Evolutionary conservation across 2,113 vertebrate genomes (phyloP), one percentile per base, ranked within the genome.

Genomic region (Cavia porcellus): DNA sequence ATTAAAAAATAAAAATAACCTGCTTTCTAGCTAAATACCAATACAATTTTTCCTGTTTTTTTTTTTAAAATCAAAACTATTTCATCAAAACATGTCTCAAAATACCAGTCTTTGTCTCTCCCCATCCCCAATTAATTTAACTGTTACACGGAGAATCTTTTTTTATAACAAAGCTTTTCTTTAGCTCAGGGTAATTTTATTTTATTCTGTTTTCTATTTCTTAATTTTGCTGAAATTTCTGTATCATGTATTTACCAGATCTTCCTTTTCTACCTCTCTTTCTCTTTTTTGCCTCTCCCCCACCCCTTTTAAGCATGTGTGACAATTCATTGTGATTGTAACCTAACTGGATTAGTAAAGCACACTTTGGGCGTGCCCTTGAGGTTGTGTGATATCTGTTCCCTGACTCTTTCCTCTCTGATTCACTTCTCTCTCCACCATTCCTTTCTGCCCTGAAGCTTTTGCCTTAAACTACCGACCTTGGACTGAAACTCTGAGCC

Each of bases 141-240:
- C 47, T 81, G 10, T 35, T 77, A 32, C 19, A 62, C 82, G 17
- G 20, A 89, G 38, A 92, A 20, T 55, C 28, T n/a, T 79, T 83
- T 74, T 92, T 70, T 75, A 15, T 62, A 64, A 59, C 15, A 10
- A 70, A 42, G 1, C 11, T 47, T 94, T 94, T 85, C n/a, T 90
- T 62, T 66, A 94, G 30, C 15, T 93, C 59, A 66, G 32, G 3
- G 11, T 91, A 52, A 9, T 95, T 84, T 96, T 59, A 20, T 79
- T 83, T 57, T 82, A 10, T 79, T 82, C 2, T 68, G 4, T 75
- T 20, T 74, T 72, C 68, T 30, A 11, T 45, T 93, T 95, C 42
- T 88, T 77, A 61, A 64, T 55, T 93, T 95, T 91, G 17, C 52
- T 96, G 35, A 32, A 2, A 86, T 95, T 59, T 61, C 57, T 90